These are phyloP conservation scores for Syrphus vitripennis DNA, from an alignment of 2,888 invertebrate genomes.

Conservation along the genomic window DNA sequence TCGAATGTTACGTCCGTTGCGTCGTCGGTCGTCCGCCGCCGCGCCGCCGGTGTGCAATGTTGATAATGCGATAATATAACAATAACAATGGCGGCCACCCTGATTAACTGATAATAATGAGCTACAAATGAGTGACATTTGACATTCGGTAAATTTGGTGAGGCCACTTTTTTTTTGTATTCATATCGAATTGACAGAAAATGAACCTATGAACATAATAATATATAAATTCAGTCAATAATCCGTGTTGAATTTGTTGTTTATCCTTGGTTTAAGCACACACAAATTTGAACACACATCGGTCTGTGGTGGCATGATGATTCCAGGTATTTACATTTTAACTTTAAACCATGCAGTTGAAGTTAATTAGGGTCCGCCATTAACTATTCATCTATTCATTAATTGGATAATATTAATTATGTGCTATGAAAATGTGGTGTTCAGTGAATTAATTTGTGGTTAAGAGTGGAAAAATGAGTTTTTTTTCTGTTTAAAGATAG, in stretches of 20 bases:
- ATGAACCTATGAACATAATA: background rate
- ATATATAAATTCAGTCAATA: slow-evolving; percentile 56
- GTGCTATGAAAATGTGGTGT: background rate
- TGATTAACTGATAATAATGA: slow-evolving; percentile 70
- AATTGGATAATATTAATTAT: slow-evolving; percentile 12
- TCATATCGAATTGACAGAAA: slow-evolving; percentile 18
- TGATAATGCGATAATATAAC: slow-evolving; percentile 18
- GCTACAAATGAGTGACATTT: slow-evolving; percentile 70
- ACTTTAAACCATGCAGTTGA: background rate
- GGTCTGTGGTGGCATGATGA: background rate
- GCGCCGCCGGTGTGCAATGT: background rate
- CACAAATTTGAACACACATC: background rate
- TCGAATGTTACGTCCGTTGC: background rate
- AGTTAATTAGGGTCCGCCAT: slow-evolving; percentile 37
- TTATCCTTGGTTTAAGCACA: slow-evolving; percentile 15
- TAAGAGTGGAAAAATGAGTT: too few species aligned
- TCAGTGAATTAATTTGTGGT: slow-evolving; percentile 27
- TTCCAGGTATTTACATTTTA: slow-evolving; percentile 53
- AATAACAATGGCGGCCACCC: slow-evolving; percentile 18
- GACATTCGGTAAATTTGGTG: slow-evolving; percentile 64
- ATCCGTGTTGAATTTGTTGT: slow-evolving; percentile 62
- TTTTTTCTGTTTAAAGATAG: too few species aligned
- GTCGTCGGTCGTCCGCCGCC: background rate
- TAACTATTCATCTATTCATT: slow-evolving; percentile 38
- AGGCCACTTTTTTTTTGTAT: slow-evolving; percentile 3